Evolutionary conservation across 2,888 invertebrate species (phyloP), one percentile per base, ranked within the genome.

Genomic region (Nemotelus nigrinus): DNA sequence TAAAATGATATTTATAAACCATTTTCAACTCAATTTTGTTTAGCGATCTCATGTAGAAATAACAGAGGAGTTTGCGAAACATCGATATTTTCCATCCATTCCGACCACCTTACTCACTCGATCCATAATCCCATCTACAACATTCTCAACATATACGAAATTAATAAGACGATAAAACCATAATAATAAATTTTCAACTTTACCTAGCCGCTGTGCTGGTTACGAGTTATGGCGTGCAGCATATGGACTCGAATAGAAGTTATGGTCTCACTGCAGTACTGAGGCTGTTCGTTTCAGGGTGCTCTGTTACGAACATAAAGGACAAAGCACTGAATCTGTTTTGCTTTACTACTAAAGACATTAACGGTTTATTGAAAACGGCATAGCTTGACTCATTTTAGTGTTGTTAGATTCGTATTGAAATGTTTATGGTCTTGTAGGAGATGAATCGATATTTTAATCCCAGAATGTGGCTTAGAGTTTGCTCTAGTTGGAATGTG

Each of bases 181-280:
- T 79, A 77, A 79, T 68, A 79, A 79, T 79, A 79, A 79, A 79
- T 79, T 77, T 72, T 68, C 70, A 43, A 50, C 64, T 57, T n/a
- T 64, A 57, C 57, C 57, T 63, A n/a, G 39, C 63, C 39, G 63
- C 39, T 71, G 77, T 60, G 77, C 71, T 76, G 25, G 48, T 53
- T 60, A 71, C 71, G 77, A 63, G 48, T 50, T 63, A 70, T 71
- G 63, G 77, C 63, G 58, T 63, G 70, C 77, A 77, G 63, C 63
- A 3, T 41, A 41, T 39, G 10, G 63, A 63, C 63, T 39, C 25
- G 25, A 43, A n/a, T 43, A 63, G 25, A 57, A 63, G n/a, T 63
- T 41, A 63, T 63, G 63, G 5, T 63, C 43, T 63, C 39, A 43
- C 10, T 63, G 10, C 41, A 2, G 43, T 41, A 1, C 41, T 7